phyloP scores from a whole-genome alignment of 2,797 vertebrate species.

The Sebastes hubbsi region DNA sequence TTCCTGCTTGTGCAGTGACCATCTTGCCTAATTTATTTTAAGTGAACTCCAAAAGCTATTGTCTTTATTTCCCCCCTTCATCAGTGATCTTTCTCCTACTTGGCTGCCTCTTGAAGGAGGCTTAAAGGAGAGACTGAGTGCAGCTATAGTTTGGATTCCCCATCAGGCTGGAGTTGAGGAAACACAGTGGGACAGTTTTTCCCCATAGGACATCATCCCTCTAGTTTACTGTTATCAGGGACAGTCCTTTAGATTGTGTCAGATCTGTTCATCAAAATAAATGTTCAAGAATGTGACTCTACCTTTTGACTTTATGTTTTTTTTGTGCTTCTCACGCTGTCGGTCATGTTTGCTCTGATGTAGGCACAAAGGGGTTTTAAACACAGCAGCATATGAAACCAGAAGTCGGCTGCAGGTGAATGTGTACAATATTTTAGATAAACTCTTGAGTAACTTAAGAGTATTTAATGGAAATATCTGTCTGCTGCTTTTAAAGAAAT shows the following conservation, averaged over 20 bases:
- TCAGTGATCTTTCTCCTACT: constrained; percentile 28
- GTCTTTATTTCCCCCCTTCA: constrained; percentile 8
- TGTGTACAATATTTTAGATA: neutral
- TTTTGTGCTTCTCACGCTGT: neutral
- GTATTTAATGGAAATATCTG: neutral
- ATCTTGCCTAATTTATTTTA: constrained; percentile 47
- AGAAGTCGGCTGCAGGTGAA: neutral
- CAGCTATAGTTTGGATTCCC: constrained; percentile 34
- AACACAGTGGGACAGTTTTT: neutral
- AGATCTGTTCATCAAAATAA: constrained; percentile 68
- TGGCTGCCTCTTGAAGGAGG: constrained; percentile 30
- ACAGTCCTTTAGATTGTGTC: constrained; percentile 45
- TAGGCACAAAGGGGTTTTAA: neutral
- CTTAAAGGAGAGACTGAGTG: constrained; percentile 6
- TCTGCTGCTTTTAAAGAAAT: too few relatives aligned
- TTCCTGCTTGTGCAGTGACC: constrained; percentile 43
- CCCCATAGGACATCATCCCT: neutral
- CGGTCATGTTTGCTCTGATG: neutral
- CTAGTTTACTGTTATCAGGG: constrained; percentile 44
- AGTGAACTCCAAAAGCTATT: constrained; percentile 45
- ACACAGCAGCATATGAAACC: neutral
- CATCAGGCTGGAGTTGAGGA: neutral
- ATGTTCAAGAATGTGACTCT: constrained; percentile 62
- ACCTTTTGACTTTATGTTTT: neutral
- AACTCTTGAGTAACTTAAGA: neutral